Base-by-base conservation (phyloP, 2,797 vertebrate species). In the Anguilla anguilla region DNA sequence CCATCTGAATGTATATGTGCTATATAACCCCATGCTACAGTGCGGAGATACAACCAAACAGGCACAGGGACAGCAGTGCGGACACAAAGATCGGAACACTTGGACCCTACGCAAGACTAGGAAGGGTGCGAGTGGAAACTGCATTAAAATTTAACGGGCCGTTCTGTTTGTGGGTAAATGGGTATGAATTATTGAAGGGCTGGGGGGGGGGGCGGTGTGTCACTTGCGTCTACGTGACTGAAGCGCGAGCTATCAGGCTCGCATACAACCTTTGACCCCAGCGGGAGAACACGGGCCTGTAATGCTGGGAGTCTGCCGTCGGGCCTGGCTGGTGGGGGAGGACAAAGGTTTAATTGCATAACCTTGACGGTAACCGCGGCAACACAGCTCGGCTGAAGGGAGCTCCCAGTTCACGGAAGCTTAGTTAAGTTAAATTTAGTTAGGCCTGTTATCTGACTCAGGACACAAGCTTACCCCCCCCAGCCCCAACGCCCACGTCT, bases 141-240 rank as follows among this genome's bases (percentile, higher is more conserved):
- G 93, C 95, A 95, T 97, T 88, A 96, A 97, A 95, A 92, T 96
- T 96, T 96, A 88, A 97, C 96, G 91, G 91, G 89, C 87, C 91
- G 55, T 0, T 67, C 90, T 83, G 94, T 93, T 91, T 93, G 88
- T 91, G 89, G 93, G 94, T 95, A 94, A 91, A 92, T 89, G 67
- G 7, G 55, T 77, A 93, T 96, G 88, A 95, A 96, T 97, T 95
- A 97, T 96, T 94, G 84, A 96, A 94, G 89, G 83, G 82, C 55
- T 89, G 89, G 88, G 83, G 87, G 88, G n/a, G 72, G 67, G 49
- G 39, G 39, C 3, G 39, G 87, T 51, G 87, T 79, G 82, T 83
- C 39, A 35, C 82, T 69, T 64, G n/a, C 74, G 35, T 61, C 77
- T 86, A 61, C 77, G 25, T 64, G 64, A 85, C 43, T n/a, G 87